These are phyloP conservation scores for Orthonevra nobilis DNA, from an alignment of 2,888 invertebrate species.

Conservation along the genomic window DNA sequence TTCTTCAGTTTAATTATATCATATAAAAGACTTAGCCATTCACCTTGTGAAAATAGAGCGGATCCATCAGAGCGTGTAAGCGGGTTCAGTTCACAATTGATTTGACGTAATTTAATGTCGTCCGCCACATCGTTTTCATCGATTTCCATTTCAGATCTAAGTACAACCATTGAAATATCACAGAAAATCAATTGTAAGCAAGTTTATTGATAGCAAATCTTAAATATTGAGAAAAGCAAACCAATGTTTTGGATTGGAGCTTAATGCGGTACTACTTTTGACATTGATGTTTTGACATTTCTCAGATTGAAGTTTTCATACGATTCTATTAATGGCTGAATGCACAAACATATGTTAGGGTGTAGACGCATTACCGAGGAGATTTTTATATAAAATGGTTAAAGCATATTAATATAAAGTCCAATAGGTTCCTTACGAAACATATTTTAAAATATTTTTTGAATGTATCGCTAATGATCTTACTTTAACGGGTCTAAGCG, in stretches of 20 bases:
- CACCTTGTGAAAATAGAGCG: slow-evolving; percentile 89
- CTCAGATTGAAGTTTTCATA: background rate
- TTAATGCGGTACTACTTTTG: too few species aligned
- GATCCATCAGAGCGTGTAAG: slow-evolving; percentile 90
- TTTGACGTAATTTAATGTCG: slow-evolving; percentile 77
- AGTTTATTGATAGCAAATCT: background rate
- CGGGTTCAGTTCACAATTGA: slow-evolving; percentile 87
- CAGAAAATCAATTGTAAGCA: too few species aligned
- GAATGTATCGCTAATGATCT: too few species aligned
- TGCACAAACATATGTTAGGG: background rate
- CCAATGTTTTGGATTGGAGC: background rate
- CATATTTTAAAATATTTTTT: background rate
- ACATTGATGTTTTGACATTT: background rate
- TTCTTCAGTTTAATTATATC: too few species aligned
- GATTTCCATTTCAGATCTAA: slow-evolving; percentile 10
- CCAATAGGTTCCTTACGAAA: too few species aligned
- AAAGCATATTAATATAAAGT: too few species aligned
- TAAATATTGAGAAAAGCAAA: too few species aligned
- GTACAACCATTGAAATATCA: slow-evolving; percentile 34
- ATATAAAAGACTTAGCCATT: too few species aligned
- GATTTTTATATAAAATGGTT: too few species aligned
- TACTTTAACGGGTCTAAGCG: too few species aligned
- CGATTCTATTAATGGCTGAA: background rate
- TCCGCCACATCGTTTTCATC: slow-evolving; percentile 3
- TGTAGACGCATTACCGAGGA: too few species aligned